phyloP scores from a whole-genome alignment of 2,888 invertebrate genomes.

The Agrotis clavis region DNA sequence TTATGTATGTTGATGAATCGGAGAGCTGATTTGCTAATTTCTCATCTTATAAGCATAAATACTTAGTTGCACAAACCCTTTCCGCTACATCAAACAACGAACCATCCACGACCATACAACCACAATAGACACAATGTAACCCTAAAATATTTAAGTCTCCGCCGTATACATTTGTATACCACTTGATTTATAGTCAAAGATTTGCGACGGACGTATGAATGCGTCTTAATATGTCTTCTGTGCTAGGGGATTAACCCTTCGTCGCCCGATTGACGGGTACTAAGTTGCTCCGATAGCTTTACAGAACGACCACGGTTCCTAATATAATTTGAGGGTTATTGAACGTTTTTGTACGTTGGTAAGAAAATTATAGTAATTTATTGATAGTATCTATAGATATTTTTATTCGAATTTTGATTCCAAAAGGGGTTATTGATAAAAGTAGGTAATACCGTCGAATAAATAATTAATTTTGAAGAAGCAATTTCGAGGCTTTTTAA shows the following conservation, averaged over 20 bases:
- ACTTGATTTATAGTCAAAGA: conserved; percentile 64
- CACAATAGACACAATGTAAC: conserved; percentile 19
- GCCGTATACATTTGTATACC: conserved; percentile 49
- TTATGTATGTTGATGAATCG: no score
- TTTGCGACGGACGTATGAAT: conserved; percentile 64
- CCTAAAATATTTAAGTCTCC: conserved; percentile 43
- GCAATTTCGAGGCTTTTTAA: no score
- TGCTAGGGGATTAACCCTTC: conserved; percentile 65
- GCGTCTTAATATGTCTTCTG: conserved; percentile 67
- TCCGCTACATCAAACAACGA: conserved; percentile 10
- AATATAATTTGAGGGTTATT: conserved; percentile 50
- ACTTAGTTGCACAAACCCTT: not conserved
- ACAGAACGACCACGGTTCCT: conserved; percentile 42
- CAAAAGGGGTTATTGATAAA: not conserved
- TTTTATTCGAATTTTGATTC: not conserved
- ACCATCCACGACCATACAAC: not conserved
- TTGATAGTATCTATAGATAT: not conserved
- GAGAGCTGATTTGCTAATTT: not conserved
- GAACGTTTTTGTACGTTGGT: conserved; percentile 9
- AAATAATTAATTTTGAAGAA: no score
- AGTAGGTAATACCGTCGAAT: not conserved
- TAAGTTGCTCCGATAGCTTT: conserved; percentile 55
- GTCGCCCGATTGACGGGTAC: conserved; percentile 64
- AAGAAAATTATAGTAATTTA: not conserved
- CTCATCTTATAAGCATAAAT: not conserved